Evolutionary conservation across 2,797 vertebrate genomes (phyloP).

Genomic region (Periparus ater): DNA sequence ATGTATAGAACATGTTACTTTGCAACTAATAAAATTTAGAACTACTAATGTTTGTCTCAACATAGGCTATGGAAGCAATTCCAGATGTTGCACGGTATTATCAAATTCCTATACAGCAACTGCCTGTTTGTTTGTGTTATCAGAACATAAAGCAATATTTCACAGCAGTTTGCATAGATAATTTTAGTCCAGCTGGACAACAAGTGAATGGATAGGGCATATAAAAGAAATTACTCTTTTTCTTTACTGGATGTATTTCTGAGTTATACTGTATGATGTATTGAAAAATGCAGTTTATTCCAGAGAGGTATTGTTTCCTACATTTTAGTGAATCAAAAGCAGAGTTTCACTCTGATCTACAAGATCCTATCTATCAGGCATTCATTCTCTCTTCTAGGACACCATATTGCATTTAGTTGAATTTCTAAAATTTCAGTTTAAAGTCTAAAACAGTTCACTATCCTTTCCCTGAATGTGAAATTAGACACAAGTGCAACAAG

Average conservation of each 20-base stretch:
- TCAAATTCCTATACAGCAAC: conserved; percentile 37
- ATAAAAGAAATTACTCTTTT: conserved; percentile 37
- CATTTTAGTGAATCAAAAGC: neutral
- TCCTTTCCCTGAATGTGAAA: neutral
- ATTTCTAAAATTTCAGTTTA: neutral
- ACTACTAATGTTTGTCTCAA: conserved; percentile 16
- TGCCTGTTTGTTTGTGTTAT: neutral
- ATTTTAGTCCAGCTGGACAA: conserved; percentile 50
- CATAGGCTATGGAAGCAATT: neutral
- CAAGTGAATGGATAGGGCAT: conserved; percentile 18
- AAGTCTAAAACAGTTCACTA: neutral
- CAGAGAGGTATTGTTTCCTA: conserved; percentile 10
- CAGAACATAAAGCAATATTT: conserved; percentile 25
- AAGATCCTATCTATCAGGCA: neutral
- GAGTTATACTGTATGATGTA: neutral
- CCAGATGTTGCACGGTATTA: conserved; percentile 16
- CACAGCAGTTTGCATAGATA: conserved; percentile 18
- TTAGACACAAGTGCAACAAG: conserved; percentile 72
- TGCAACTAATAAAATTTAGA: conserved; percentile 49
- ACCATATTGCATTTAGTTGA: neutral
- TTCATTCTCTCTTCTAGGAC: neutral
- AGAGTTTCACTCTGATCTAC: neutral
- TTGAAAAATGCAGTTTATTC: conserved; percentile 41
- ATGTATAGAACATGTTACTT: conserved; percentile 60
- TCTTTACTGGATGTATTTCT: conserved; percentile 39